These are phyloP conservation scores for Synodontis membranacea DNA, from an alignment of 2,113 vertebrate genomes.

Conservation along the genomic window DNA sequence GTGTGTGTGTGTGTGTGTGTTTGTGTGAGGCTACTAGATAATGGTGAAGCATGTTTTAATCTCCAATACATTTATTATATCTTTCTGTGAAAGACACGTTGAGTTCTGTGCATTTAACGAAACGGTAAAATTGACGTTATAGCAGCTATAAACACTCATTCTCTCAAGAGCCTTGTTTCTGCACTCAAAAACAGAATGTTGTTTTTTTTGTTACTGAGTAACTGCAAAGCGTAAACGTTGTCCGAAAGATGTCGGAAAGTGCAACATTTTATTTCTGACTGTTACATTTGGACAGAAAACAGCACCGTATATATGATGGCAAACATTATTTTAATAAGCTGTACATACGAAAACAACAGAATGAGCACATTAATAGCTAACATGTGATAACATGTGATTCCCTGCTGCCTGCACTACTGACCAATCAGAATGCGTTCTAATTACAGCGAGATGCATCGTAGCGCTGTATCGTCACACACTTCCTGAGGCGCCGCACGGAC, in stretches of 20 bases:
- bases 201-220: no score
- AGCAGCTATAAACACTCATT: background rate
- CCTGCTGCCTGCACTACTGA: background rate
- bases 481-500: background rate
- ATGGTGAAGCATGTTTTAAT: background rate
- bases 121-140: background rate
- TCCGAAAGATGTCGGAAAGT: background rate
- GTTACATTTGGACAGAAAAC: background rate
- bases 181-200: no score
- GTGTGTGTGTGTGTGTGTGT: no score
- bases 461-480: no score
- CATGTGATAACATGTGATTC: background rate
- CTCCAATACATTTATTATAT: background rate
- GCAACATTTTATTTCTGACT: background rate
- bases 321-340: background rate
- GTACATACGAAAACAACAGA: background rate
- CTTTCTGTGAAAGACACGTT: background rate
- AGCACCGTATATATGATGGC: background rate
- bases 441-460: no score
- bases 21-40: background rate
- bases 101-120: background rate
- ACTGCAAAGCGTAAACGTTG: background rate
- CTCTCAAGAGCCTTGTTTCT: background rate
- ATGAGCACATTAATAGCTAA: background rate
- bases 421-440: background rate